Base-by-base conservation (phyloP, 2,113 vertebrate genomes). In the Sapajus apella region DNA sequence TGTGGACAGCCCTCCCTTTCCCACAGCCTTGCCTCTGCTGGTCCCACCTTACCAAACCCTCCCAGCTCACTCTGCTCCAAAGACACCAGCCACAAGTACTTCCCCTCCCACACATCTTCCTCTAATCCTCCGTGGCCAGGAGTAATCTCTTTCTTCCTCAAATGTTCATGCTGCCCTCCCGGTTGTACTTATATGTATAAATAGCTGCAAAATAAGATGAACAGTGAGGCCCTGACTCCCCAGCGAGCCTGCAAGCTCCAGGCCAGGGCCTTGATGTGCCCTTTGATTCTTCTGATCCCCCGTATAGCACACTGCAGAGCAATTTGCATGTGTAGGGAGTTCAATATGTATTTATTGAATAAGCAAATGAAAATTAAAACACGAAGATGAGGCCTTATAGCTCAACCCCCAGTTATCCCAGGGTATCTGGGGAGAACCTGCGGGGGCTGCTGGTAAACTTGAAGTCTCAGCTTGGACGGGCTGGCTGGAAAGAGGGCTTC, bases 311-410 rank as follows among this genome's bases (percentile, higher is more conserved):
- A 1, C 0, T 2, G 35, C 35, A 40, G 68, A 43, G 20, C 2
- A 0, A 4, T 5, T 3, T 25, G 79, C 2, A 6, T 32, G 11
- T 3, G 3, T 3, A 3, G 11, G 66, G 37, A 13, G 18, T 25
- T 21, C n/a, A 18, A 0, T 0, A 11, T 1, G 7, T 0, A 3
- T 2, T 52, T 32, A 7, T 1, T 3, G 11, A 47, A 18, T 58
- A 25, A 32, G 37, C 2, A 10, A 85, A 23, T 11, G 61, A 56
- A n/a, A 20, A 7, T 43, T 43, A 43, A 14, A 16, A 43, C 35
- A 45, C 4, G 1, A 5, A 37, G 58, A 32, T 0, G 3, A 0
- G 0, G 0, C 1, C 6, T 0, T 52, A 5, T 6, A 1, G 40
- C 43, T 14, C 55, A 30, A 30, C 30, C 64, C 64, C 0, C 16